These are phyloP conservation scores for Pyrgilauda ruficollis DNA, from an alignment of 2,113 vertebrate genomes.

Conservation along the genomic window DNA sequence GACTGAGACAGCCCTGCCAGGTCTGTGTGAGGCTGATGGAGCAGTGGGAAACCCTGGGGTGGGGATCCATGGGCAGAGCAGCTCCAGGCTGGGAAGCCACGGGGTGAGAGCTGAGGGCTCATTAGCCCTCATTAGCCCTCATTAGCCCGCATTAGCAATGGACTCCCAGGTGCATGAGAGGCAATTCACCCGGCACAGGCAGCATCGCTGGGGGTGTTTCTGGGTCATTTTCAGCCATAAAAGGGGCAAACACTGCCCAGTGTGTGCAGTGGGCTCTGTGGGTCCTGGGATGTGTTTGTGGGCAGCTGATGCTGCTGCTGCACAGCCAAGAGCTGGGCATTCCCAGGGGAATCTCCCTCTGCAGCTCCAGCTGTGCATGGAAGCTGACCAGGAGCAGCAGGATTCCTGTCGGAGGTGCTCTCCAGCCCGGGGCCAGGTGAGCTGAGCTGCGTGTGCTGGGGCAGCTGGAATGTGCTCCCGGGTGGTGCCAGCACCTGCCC, in stretches of 20 bases:
- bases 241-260: accelerated
- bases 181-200: accelerated
- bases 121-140: background rate
- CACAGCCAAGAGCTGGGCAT: accelerated
- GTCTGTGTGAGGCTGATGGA: background rate
- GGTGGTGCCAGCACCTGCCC: background rate
- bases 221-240: background rate
- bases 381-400: accelerated
- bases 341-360: accelerated
- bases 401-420: accelerated
- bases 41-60: accelerated
- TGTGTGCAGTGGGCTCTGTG: accelerated
- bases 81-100: background rate
- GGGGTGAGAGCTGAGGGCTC: background rate
- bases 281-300: accelerated
- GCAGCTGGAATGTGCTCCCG: background rate
- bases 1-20: background rate
- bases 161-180: background rate
- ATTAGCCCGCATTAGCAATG: background rate
- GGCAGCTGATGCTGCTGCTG: background rate
- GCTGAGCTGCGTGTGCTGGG: accelerated
- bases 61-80: background rate
- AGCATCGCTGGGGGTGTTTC: accelerated
- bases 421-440: background rate
- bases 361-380: accelerated